These are phyloP conservation scores for Xestia c-nigrum DNA, from an alignment of 2,888 invertebrate genomes.

Conservation along the genomic window DNA sequence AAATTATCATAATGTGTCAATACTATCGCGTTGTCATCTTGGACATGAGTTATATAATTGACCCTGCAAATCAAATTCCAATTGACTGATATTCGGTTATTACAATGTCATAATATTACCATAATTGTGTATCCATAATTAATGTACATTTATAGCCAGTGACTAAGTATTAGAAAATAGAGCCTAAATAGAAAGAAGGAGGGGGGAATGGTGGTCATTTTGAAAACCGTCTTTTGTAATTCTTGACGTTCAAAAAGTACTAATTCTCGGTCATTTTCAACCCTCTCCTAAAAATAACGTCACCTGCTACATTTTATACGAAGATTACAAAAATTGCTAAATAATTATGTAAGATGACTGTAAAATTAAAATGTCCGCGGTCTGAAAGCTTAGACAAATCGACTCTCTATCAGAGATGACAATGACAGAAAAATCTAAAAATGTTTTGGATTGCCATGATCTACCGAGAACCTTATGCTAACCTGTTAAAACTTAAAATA, in stretches of 20 bases:
- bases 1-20: conserved; percentile 33
- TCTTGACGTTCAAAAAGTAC: background rate
- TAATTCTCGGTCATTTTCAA: background rate
- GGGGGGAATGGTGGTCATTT: too few relatives aligned
- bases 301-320: background rate
- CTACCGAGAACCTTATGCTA: background rate
- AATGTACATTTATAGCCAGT: background rate
- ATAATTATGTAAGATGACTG: background rate
- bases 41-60: conserved; percentile 30
- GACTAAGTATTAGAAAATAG: background rate
- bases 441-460: background rate
- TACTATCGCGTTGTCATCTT: conserved; percentile 15
- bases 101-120: conserved; percentile 10
- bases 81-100: conserved; percentile 30
- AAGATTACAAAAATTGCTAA: background rate
- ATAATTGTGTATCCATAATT: conserved; percentile 14
- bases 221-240: background rate
- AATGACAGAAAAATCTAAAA: background rate
- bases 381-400: background rate
- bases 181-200: background rate
- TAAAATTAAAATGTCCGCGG: background rate
- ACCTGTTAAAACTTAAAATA: background rate
- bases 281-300: background rate
- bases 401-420: background rate
- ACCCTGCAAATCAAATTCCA: conserved; percentile 17